Percentiles rank a stretch among this genome's conserved stretches.
Conservation (phyloP, 1,140 invertebrate genomes). For the Lordiphosa mommai region DNA sequence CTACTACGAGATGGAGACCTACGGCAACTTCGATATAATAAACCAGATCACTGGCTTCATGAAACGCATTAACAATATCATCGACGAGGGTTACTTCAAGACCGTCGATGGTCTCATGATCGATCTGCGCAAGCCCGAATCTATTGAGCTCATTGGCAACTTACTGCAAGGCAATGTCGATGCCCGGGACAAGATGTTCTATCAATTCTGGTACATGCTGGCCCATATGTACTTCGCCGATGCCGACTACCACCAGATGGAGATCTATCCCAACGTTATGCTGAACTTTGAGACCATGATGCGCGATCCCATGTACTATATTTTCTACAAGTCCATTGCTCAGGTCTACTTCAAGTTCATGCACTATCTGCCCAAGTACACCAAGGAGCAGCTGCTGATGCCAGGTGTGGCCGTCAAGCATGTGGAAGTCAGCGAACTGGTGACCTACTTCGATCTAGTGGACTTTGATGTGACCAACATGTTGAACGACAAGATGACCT, state of each 20-base stretch:
- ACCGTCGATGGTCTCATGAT: conserved; percentile 80
- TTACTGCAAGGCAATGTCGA: conserved; percentile 81
- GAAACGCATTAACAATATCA: conserved; percentile 82
- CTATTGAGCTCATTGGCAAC: conserved; percentile 82
- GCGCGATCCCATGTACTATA: conserved; percentile 85
- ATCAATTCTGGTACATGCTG: conserved; percentile 76
- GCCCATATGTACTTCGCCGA: conserved; percentile 66
- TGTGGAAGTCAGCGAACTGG: conserved; percentile 81
- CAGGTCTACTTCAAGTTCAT: conserved; percentile 81
- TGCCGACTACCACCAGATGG: conserved; percentile 71
- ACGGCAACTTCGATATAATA: conserved; percentile 82
- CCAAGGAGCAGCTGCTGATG: conserved; percentile 82
- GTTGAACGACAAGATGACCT: conserved; percentile 78
- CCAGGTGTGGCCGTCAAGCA: conserved; percentile 82
- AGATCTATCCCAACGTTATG: conserved; percentile 80
- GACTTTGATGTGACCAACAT: conserved; percentile 74
- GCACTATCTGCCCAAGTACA: conserved; percentile 83
- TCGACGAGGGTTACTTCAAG: conserved; percentile 84
- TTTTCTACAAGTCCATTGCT: conserved; percentile 83
- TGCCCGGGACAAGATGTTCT: conserved; percentile 79
- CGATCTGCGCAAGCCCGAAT: conserved; percentile 80
- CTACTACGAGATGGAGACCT: conserved; percentile 82
- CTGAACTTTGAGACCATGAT: conserved; percentile 82
- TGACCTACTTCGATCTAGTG: conserved; percentile 75
- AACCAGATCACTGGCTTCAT: conserved; percentile 82